These are phyloP conservation scores for Pardalotus punctatus DNA, from an alignment of 2,113 vertebrate genomes.

Conservation along the genomic window DNA sequence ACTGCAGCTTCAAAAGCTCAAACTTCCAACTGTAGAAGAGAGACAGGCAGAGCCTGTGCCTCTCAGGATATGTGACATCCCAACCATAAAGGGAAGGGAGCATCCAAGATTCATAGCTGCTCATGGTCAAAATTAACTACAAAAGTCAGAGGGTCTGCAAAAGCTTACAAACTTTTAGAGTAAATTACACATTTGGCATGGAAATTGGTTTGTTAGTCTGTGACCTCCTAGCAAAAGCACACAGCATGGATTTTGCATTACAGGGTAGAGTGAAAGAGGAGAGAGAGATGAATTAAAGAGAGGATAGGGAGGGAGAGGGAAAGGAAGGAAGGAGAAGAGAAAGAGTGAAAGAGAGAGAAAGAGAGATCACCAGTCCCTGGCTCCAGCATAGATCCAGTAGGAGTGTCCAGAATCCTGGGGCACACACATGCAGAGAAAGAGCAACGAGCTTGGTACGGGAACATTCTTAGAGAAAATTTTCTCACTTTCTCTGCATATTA, in stretches of 20 bases:
- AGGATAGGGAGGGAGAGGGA: too few species aligned
- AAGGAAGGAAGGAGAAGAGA: too few species aligned
- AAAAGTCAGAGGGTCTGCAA: not conserved
- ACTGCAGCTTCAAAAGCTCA: not conserved
- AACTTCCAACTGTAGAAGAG: not conserved
- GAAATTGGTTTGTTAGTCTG: not conserved
- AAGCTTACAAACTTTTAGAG: not conserved
- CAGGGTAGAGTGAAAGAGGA: not conserved
- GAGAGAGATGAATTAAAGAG: not conserved
- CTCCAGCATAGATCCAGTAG: not conserved
- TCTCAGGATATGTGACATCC: not conserved
- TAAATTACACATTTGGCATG: not conserved
- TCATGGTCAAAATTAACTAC: not conserved
- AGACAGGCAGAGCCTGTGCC: not conserved
- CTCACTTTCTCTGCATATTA: not conserved
- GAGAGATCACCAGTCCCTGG: too few species aligned
- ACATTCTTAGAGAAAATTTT: not conserved
- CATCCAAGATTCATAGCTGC: not conserved
- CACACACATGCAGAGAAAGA: fast-evolving
- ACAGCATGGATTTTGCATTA: not conserved
- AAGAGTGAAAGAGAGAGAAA: not conserved
- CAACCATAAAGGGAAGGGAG: not conserved
- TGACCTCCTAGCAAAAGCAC: not conserved
- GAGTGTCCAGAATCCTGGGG: too few species aligned
- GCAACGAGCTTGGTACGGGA: not conserved